Evolutionary conservation across 2,888 invertebrate species (phyloP), one percentile per base, ranked within the genome.

Genomic region (Cordilura impudica): DNA sequence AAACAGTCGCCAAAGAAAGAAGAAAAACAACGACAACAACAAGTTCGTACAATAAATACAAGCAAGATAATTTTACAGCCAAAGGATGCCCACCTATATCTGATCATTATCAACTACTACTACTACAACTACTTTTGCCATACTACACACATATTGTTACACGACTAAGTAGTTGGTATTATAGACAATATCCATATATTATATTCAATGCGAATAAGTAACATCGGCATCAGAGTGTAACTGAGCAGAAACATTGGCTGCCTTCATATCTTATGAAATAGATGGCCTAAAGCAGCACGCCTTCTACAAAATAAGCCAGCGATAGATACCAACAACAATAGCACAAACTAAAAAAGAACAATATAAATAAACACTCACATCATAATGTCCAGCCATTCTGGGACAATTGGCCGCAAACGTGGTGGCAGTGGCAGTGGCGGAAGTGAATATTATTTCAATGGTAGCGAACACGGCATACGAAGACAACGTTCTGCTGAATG

Each of bases 401-500:
- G 90, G 65, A 89, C 90, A 82, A 89, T 89, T 84, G 90, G 90
- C 81, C 88, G 90, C 84, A 89, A 89, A 83, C 89, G 89, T 82
- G 87, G 86, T 65, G 86, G 86, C 83, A 87, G 87, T 83, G 85
- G 87, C 82, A 85, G 87, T 83, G 83, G 88, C 67, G 81, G 81
- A 69, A 81, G 82, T 83, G 87, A 88, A 66, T 88, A 88, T 77
- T 88, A 88, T 82, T 89, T 88, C 83, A 88, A 86, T 78, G 86
- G 85, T 35, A 85, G 84, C 54, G 89, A 87, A 19, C 88, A 89
- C 58, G 88, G 88, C 81, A 84, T 91, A 87, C 88, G 92, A 61
- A 88, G 92, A 29, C 92, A 92, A 84, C 89, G 92, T 14, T 92
- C 92, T 72, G 90, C 92, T 45, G 92, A 92, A 85, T 92, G 92